Percentiles rank a stretch among this genome's conserved stretches.
Conservation (phyloP, 2,113 vertebrate genomes). For the Scopus umbretta region DNA sequence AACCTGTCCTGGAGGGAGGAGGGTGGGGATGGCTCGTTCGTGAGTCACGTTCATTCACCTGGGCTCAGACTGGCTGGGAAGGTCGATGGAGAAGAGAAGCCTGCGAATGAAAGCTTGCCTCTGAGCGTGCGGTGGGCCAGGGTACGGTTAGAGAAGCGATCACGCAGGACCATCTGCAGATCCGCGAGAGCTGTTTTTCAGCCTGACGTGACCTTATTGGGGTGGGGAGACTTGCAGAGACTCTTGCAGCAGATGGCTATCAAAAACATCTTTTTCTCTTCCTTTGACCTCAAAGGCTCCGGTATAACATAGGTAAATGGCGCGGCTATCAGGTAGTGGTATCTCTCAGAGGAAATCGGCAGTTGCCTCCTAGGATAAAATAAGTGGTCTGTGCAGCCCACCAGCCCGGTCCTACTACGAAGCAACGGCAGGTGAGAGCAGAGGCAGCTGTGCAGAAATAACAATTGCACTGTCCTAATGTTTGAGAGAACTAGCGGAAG, state of each 20-base stretch:
- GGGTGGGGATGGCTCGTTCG: not conserved
- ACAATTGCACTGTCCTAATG: not conserved
- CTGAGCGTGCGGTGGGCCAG: not conserved
- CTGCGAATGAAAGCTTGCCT: not conserved
- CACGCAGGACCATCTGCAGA: not conserved
- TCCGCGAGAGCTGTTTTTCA: not conserved
- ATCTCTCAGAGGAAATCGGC: not conserved
- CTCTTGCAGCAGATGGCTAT: not conserved
- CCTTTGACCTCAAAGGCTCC: not conserved
- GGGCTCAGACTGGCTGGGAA: not conserved
- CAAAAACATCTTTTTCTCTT: not conserved
- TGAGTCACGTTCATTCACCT: not conserved
- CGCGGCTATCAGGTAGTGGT: not conserved
- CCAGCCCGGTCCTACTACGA: not conserved
- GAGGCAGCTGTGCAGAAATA: not conserved
- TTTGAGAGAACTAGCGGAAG: not conserved
- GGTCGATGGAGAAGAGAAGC: not conserved
- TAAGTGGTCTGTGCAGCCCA: not conserved
- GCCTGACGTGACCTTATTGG: not conserved
- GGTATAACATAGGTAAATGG: not conserved
- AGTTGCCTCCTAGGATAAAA: not conserved
- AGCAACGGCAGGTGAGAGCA: not conserved
- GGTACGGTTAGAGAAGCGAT: not conserved
- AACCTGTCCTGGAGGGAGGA: constrained; percentile 22
- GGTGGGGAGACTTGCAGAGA: not conserved